phyloP scores from a whole-genome alignment of 2,113 vertebrate genomes.

The Leucoraja erinaceus region DNA sequence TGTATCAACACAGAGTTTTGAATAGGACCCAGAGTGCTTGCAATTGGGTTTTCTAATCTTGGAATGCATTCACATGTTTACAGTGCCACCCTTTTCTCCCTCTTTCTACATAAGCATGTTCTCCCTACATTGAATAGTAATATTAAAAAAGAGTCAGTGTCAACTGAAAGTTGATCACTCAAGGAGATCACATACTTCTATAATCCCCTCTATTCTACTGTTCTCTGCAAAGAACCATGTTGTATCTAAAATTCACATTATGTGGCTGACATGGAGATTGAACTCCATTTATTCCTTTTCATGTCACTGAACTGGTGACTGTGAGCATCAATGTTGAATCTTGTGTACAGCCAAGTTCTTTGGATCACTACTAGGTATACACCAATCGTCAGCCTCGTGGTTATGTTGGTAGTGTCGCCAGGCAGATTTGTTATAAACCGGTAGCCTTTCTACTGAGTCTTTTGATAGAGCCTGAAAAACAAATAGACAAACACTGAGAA shows the following conservation, averaged over 20 bases:
- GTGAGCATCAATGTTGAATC: conserved; percentile 55
- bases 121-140: background rate
- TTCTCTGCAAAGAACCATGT: background rate
- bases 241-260: background rate
- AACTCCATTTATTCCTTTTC: background rate
- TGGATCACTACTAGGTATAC: conserved; percentile 82
- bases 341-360: conserved; percentile 76
- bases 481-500: conserved; percentile 3
- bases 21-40: background rate
- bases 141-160: background rate
- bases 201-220: background rate
- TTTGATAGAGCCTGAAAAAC: conserved; percentile 75
- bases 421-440: conserved; percentile 88
- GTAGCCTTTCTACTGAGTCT: conserved; percentile 84
- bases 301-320: background rate
- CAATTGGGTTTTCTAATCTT: background rate
- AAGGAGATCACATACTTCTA: background rate
- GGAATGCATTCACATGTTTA: background rate
- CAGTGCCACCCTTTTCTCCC: background rate
- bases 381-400: conserved; percentile 85
- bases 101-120: background rate
- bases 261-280: background rate
- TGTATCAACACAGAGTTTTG: background rate
- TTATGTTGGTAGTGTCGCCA: conserved; percentile 84
- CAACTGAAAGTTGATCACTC: conserved; percentile 4